Percentiles rank a stretch among this genome's conserved stretches.
phyloP scores from a whole-genome alignment of 2,113 vertebrate genomes.

The Lepus europaeus region DNA sequence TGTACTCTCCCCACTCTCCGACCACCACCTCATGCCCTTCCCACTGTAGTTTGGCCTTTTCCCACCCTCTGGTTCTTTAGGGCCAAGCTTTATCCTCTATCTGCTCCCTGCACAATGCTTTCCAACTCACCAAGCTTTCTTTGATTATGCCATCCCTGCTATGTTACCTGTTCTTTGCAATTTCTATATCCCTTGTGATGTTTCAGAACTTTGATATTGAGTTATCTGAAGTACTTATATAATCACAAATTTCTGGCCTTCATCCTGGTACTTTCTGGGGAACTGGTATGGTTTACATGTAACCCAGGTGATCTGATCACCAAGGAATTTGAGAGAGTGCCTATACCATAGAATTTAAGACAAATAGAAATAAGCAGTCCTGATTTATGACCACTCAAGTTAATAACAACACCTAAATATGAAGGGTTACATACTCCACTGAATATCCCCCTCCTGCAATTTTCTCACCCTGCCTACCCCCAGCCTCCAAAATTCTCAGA shows the following conservation, averaged over 20 bases:
- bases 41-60: background rate
- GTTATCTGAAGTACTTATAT: background rate
- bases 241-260: background rate
- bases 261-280: background rate
- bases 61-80: background rate
- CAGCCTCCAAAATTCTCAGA: background rate
- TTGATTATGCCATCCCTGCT: background rate
- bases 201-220: background rate
- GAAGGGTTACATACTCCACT: background rate
- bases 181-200: background rate
- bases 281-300: background rate
- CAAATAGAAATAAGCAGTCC: background rate
- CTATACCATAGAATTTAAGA: background rate
- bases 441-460: background rate
- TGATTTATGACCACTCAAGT: background rate
- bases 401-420: background rate
- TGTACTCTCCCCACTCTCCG: no score
- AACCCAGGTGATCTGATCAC: background rate
- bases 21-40: no score
- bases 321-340: background rate
- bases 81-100: background rate
- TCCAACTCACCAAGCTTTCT: background rate
- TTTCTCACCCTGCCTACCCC: background rate
- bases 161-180: background rate
- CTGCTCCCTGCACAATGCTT: no score